phyloP scores from a whole-genome alignment of 2,888 invertebrate genomes.

The Notodonta dromedarius region DNA sequence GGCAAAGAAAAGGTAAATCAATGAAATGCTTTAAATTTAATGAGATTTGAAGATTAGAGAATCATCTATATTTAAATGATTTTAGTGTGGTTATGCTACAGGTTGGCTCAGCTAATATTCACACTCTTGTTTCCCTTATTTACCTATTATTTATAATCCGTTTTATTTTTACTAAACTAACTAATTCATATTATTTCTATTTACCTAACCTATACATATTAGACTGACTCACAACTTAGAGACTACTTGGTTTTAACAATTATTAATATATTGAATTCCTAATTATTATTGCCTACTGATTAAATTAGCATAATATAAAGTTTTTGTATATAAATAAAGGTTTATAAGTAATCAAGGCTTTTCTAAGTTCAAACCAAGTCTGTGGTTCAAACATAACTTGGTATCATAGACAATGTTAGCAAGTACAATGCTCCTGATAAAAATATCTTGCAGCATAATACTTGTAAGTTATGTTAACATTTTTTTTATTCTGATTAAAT shows the following conservation, averaged over 20 bases:
- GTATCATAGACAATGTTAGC: neutral
- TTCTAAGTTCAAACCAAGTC: no score
- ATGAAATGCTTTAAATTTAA: no score
- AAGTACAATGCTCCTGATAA: neutral
- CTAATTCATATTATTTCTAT: neutral
- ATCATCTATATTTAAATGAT: no score
- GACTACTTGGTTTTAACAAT: slow-evolving; percentile 2
- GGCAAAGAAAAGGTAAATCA: no score
- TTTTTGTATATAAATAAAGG: slow-evolving; percentile 25
- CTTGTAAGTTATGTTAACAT: no score
- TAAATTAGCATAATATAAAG: slow-evolving; percentile 16
- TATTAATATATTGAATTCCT: slow-evolving; percentile 25
- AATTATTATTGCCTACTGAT: neutral
- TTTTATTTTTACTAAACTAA: neutral
- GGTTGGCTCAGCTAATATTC: neutral
- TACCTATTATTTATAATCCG: neutral
- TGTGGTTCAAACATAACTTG: no score
- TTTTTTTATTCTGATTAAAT: no score
- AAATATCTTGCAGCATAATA: no score
- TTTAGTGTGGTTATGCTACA: no score
- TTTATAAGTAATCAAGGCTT: slow-evolving; percentile 3
- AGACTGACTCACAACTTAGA: neutral
- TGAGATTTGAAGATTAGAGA: no score
- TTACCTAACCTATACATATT: neutral
- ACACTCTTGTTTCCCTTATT: neutral